Conservation (phyloP, 2,888 invertebrate species). For the Tenodera sinensis region DNA sequence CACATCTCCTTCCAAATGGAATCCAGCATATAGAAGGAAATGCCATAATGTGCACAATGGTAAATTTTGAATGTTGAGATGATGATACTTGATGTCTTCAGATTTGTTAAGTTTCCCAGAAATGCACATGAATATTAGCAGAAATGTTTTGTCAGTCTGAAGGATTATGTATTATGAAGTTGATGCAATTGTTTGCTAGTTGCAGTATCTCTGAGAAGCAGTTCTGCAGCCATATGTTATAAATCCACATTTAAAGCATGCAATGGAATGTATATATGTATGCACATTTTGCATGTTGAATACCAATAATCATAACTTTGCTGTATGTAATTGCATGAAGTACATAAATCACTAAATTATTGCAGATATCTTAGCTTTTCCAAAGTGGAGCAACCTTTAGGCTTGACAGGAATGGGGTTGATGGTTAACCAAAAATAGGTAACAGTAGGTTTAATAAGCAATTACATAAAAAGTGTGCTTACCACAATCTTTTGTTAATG, state of each 20-base stretch:
- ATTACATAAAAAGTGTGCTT: too few species aligned
- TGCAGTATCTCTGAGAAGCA: background rate
- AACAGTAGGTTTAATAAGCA: too few species aligned
- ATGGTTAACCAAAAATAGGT: too few species aligned
- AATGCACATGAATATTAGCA: background rate
- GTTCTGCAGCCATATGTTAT: too few species aligned
- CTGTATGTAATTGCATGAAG: too few species aligned
- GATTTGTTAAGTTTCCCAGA: background rate
- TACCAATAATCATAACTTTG: background rate
- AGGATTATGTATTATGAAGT: background rate
- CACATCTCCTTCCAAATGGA: background rate
- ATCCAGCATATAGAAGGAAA: background rate
- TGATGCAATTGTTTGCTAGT: background rate
- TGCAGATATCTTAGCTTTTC: too few species aligned
- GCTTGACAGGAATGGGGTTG: too few species aligned
- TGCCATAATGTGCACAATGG: background rate
- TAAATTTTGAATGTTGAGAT: background rate
- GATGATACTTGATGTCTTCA: background rate
- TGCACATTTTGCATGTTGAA: background rate
- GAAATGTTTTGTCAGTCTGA: background rate
- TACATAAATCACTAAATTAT: too few species aligned
- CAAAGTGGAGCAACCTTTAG: too few species aligned
- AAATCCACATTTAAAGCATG: too few species aligned
- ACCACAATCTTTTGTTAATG: too few species aligned
- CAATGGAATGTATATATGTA: too few species aligned